Evolutionary conservation across 2,888 invertebrate species (phyloP).

Genomic region (Drosophila nigricruria): DNA sequence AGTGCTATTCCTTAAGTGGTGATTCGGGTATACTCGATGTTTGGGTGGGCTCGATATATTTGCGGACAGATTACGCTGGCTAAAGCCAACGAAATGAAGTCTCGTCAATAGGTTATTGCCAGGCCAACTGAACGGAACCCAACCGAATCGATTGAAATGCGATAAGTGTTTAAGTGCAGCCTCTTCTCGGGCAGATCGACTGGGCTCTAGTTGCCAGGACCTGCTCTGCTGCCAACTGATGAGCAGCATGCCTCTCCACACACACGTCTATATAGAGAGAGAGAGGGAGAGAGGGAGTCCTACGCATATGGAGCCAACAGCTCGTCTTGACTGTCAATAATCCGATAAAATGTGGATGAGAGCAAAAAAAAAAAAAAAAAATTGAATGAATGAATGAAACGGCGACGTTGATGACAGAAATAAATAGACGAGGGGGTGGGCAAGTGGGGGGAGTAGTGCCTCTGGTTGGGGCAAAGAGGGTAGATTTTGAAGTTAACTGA

Average conservation of each 20-base stretch:
- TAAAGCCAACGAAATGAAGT: slow-evolving; percentile 3
- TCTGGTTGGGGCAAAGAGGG: not conserved
- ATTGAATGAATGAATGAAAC: slow-evolving; percentile 33
- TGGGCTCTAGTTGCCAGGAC: not conserved
- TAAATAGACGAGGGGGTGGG: slow-evolving; percentile 1
- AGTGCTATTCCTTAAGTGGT: not conserved
- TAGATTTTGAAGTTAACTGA: slow-evolving; percentile 16
- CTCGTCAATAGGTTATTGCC: slow-evolving; percentile 57
- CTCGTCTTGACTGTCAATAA: slow-evolving; percentile 60
- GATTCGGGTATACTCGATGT: not conserved
- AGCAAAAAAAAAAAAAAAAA: slow-evolving; percentile 3
- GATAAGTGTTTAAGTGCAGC: slow-evolving; percentile 63
- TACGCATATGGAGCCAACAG: slow-evolving; percentile 31
- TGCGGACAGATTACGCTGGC: not conserved
- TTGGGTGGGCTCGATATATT: not conserved
- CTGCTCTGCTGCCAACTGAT: slow-evolving; percentile 3
- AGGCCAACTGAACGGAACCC: slow-evolving; percentile 41
- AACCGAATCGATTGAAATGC: slow-evolving; percentile 26
- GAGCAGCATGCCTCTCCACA: not conserved
- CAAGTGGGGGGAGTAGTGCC: no score
- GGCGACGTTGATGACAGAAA: slow-evolving; percentile 35
- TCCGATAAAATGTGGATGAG: slow-evolving; percentile 64
- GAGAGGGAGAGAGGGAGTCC: not conserved
- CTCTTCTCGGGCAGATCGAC: slow-evolving; percentile 18
- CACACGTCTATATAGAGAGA: not conserved